phyloP scores from a whole-genome alignment of 2,797 vertebrate genomes.

The Halcyon badia region DNA sequence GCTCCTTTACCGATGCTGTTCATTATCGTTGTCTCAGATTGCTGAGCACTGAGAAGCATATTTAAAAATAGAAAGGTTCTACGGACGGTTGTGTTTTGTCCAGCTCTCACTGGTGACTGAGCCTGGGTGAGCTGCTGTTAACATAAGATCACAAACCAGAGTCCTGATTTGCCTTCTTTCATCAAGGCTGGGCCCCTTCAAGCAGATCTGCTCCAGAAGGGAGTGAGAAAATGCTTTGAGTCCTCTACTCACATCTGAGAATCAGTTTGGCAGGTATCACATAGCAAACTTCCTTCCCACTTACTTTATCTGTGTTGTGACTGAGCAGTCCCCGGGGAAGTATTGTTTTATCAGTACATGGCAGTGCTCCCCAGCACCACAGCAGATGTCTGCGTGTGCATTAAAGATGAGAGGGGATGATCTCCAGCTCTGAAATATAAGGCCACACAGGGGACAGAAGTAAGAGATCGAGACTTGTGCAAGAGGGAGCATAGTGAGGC shows the following conservation, averaged over 20 bases:
- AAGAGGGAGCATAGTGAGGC: background rate
- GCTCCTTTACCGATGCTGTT: background rate
- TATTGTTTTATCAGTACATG: background rate
- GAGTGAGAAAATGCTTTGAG: background rate
- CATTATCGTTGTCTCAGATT: background rate
- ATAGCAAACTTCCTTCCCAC: background rate
- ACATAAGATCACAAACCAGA: background rate
- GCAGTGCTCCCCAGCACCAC: background rate
- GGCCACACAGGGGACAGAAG: background rate
- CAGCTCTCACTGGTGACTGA: background rate
- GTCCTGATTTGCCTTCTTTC: background rate
- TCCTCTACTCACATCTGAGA: background rate
- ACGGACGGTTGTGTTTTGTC: background rate
- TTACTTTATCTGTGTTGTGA: background rate
- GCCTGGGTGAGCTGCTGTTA: background rate
- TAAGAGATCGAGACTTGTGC: background rate
- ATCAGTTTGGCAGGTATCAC: background rate
- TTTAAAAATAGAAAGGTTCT: background rate
- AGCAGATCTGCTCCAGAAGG: background rate
- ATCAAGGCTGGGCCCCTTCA: background rate
- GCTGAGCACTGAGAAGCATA: background rate
- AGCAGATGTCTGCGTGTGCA: background rate
- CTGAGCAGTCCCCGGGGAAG: background rate
- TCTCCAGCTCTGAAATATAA: slow-evolving; percentile 5
- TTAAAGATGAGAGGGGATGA: background rate